Evolutionary conservation across 2,797 vertebrate species (phyloP), one percentile per base, ranked within the genome.

Genomic region (Iguana delicatissima): DNA sequence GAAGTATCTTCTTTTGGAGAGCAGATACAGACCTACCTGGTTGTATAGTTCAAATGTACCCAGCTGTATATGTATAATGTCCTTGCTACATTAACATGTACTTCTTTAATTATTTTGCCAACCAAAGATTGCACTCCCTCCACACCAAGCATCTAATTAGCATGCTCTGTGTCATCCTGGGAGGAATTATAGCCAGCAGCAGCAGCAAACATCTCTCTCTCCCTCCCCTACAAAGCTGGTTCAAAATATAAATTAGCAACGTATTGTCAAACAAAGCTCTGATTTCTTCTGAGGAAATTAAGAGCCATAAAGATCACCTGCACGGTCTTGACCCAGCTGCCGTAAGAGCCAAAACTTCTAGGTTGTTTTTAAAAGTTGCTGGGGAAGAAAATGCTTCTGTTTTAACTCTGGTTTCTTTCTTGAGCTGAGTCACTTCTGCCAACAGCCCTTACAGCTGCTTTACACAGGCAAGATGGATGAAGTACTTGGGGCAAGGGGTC

Each of bases 341-440:
- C 72, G 64, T 55, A 32, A 29, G 57, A 89, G 74, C 62, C 29
- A 72, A 82, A n/a, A 77, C 3, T 18, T 1, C 46, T 55, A 2
- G 24, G 10, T 24, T 10, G 6, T 57, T 82, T 14, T 42, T 46
- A 55, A 0, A 38, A 20, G 57, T 16, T 38, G 9, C 0, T 24
- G 8, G 20, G 57, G 84, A 50, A 50, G 69, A 14, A 79, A 84
- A 88, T 1, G n/a, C 77, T 83, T 72, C 0, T 0, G 1, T 14
- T 38, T 6, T 22, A 88, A 57, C 0, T 0, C 42, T 59, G 18
- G 57, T 67, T 86, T 18, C 77, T 81, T 76, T 77, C 76, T 0
- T 0, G 5, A 22, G 35, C 4, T 22, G 46, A 38, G n/a, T 0
- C 0, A 22, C 67, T 86, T 46, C 86, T 85, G 88, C 32, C 91